Conservation (phyloP, 2,113 vertebrate genomes). For the Vulpes lagopus region DNA sequence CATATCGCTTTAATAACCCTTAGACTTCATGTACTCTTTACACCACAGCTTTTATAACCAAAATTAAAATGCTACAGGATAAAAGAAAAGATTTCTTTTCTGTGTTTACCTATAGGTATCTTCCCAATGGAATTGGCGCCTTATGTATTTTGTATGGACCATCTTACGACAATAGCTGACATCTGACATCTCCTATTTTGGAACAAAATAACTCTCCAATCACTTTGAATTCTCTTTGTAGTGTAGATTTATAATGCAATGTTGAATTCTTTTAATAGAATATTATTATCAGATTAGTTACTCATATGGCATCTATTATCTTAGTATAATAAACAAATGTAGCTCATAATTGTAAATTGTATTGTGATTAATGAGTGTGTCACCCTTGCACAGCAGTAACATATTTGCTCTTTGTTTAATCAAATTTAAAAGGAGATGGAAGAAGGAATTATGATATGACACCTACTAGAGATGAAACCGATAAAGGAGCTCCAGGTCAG, state of each 20-base stretch:
- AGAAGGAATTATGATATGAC: constrained; percentile 34
- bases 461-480: constrained; percentile 43
- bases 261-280: constrained; percentile 62
- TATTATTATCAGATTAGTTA: constrained; percentile 73
- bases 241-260: constrained; percentile 46
- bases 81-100: constrained; percentile 34
- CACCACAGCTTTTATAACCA: constrained; percentile 42
- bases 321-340: constrained; percentile 75
- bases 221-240: constrained; percentile 33
- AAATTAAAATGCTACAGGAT: constrained; percentile 53
- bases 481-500: background rate
- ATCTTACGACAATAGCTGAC: background rate
- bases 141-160: background rate
- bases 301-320: constrained; percentile 71
- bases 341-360: constrained; percentile 72
- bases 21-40: constrained; percentile 57
- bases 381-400: constrained; percentile 63
- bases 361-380: constrained; percentile 75
- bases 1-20: constrained; percentile 62
- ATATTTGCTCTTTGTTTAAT: constrained; percentile 72
- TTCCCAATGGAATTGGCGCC: background rate
- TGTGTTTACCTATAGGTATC: background rate
- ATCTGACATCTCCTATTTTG: background rate
- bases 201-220: background rate
- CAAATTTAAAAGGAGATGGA: constrained; percentile 69